Evolutionary conservation across 2,888 invertebrate genomes (phyloP), one percentile per base, ranked within the genome.

Genomic region (Meta bourneti): DNA sequence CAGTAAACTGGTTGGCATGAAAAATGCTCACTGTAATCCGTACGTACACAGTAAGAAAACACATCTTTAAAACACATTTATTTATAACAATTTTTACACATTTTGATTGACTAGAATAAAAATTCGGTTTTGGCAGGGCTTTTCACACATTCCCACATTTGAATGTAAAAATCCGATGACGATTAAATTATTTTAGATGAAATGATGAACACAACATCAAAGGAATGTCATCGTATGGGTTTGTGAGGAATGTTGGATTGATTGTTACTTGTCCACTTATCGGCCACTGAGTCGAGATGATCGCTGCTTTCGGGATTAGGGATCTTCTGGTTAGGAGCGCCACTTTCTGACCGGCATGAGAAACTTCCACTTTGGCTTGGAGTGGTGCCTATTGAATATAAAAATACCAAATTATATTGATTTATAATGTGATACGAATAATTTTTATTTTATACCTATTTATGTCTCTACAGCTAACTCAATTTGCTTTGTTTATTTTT

Each of bases 41-140:
- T 34, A 4, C 34, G 52, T 78, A 51, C 16, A 51, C n/a, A 49
- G 16, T 49, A 71, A 51, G 34, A 70, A 74, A 7, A 20, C 54
- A 19, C 16, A 77, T 54, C 20, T 48, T 75, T 19, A 90, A 80
- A 85, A 85, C 69, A 90, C 90, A 85, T 85, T 89, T 89, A 85
- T 91, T 87, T 82, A 72, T 87, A 87, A 86, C 86, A 91, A 82
- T 86, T 75, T 83, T 82, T 86, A 91, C 82, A 91, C 61, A 87
- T 86, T 86, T 91, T 90, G 90, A 90, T 90, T 90, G 86, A 86
- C 82, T 91, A 91, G 86, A 87, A 48, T 91, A 91, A 91, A 91
- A 91, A 91, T 91, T 91, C 91, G 91, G 91, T 82, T 87, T 91
- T 91, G 91, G 91, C 91, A 91, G 91, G 91, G 91, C 52, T 81